A percentile compares a stretch with the other conserved stretches of the same genome.
phyloP scores from a whole-genome alignment of 2,113 vertebrate species.

The Eudyptes chrysolophus region DNA sequence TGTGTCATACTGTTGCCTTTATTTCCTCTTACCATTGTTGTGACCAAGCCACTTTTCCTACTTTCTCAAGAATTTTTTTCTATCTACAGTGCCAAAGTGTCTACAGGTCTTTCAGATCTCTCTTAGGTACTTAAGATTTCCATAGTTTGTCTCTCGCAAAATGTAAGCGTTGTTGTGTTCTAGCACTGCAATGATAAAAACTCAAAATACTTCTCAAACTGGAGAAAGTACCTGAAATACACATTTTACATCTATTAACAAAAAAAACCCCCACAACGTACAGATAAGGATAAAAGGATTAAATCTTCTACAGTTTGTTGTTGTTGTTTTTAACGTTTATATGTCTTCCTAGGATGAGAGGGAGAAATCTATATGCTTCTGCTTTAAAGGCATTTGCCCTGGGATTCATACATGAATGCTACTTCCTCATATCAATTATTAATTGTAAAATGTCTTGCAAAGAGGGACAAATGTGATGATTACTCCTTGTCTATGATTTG shows the following conservation, averaged over 20 bases:
- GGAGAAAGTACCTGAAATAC: neutral
- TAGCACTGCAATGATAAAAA: neutral
- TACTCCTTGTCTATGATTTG: neutral
- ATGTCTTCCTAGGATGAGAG: neutral
- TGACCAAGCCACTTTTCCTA: neutral
- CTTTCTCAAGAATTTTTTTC: neutral
- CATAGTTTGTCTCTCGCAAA: neutral
- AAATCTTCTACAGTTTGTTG: neutral
- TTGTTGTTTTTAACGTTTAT: neutral
- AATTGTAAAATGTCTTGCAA: neutral
- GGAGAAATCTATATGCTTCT: neutral
- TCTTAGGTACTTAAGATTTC: neutral
- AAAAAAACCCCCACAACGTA: neutral
- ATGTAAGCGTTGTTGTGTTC: neutral
- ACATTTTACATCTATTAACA: neutral
- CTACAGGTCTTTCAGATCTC: neutral
- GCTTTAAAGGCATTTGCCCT: neutral
- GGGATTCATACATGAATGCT: neutral
- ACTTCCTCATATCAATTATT: neutral
- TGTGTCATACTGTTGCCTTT: neutral
- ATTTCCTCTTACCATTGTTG: slow-evolving; percentile 51
- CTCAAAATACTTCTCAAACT: neutral
- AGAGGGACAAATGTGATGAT: neutral
- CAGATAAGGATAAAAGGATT: neutral
- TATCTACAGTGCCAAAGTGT: neutral